These are phyloP conservation scores for Siniperca scherzeri DNA, from an alignment of 2,797 vertebrate genomes.

Conservation along the genomic window DNA sequence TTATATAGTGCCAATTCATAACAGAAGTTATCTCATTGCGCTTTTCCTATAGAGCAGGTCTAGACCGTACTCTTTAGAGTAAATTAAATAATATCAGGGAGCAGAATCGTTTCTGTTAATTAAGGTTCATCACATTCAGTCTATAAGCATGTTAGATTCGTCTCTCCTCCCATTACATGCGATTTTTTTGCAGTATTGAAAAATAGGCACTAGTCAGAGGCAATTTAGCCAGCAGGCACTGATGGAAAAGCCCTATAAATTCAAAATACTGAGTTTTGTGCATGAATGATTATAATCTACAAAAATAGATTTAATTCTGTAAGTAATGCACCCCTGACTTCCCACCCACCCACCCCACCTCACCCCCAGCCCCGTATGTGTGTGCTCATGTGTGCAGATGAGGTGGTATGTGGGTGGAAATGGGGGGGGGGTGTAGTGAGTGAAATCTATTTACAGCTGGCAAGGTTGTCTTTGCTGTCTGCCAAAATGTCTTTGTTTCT, in stretches of 20 bases:
- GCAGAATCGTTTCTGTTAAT: not conserved
- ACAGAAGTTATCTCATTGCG: too few species aligned
- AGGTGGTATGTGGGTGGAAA: slow-evolving; percentile 33
- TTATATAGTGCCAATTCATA: too few species aligned
- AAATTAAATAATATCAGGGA: not conserved
- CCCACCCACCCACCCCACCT: too few species aligned
- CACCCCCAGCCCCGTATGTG: too few species aligned
- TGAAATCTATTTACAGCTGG: slow-evolving; percentile 63
- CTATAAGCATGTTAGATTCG: not conserved
- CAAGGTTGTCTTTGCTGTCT: slow-evolving; percentile 47
- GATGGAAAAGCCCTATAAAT: not conserved
- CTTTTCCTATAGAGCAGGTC: too few species aligned
- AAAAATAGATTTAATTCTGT: too few species aligned
- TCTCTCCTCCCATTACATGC: not conserved
- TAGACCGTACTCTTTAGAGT: too few species aligned
- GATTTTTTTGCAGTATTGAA: not conserved
- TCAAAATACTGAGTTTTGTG: not conserved
- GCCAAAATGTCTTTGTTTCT: slow-evolving; percentile 58
- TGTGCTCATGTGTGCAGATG: not conserved
- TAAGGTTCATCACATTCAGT: not conserved
- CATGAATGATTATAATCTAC: too few species aligned
- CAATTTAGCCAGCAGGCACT: not conserved
- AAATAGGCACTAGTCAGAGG: not conserved
- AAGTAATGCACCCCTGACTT: too few species aligned
- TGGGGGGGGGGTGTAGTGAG: slow-evolving; percentile 28